Evolutionary conservation across 1,140 invertebrate genomes (phyloP).

Genomic region (Drosophila ercepeae): DNA sequence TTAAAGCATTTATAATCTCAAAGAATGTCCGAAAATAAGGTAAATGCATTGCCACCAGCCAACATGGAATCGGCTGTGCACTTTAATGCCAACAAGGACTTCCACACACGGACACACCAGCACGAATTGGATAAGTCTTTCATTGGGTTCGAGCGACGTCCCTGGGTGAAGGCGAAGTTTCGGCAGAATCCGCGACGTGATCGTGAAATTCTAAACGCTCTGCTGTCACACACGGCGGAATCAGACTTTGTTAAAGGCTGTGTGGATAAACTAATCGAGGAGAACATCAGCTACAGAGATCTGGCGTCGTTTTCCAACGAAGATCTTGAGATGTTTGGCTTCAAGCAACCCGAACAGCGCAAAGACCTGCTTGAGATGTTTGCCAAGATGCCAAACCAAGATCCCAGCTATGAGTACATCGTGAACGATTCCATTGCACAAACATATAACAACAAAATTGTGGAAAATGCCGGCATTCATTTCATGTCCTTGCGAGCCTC

Average conservation of each 20-base stretch:
- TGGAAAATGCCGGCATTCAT: constrained; percentile 63
- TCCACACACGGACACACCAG: constrained; percentile 48
- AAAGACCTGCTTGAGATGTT: constrained; percentile 55
- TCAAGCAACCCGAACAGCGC: constrained; percentile 38
- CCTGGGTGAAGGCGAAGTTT: constrained; percentile 19
- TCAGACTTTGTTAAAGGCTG: background rate
- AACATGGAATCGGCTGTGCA: constrained; percentile 39
- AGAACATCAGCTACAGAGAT: constrained; percentile 60
- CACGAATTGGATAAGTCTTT: constrained; percentile 47
- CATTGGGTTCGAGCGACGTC: constrained; percentile 30
- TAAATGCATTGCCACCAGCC: constrained; percentile 11
- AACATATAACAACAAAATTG: constrained; percentile 63
- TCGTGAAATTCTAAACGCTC: constrained; percentile 27
- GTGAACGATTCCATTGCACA: constrained; percentile 35
- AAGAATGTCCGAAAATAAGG: constrained; percentile 46
- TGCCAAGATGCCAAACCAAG: constrained; percentile 60
- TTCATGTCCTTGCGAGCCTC: constrained; percentile 64
- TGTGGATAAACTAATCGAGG: constrained; percentile 49
- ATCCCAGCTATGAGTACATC: constrained; percentile 67
- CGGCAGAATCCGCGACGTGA: constrained; percentile 16
- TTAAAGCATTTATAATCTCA: background rate
- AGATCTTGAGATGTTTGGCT: constrained; percentile 68
- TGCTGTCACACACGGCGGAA: constrained; percentile 21
- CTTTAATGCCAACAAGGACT: constrained; percentile 52
- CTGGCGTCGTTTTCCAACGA: constrained; percentile 58